Evolutionary conservation across 2,797 vertebrate species (phyloP).

Genomic region (Neoniphon sammara): DNA sequence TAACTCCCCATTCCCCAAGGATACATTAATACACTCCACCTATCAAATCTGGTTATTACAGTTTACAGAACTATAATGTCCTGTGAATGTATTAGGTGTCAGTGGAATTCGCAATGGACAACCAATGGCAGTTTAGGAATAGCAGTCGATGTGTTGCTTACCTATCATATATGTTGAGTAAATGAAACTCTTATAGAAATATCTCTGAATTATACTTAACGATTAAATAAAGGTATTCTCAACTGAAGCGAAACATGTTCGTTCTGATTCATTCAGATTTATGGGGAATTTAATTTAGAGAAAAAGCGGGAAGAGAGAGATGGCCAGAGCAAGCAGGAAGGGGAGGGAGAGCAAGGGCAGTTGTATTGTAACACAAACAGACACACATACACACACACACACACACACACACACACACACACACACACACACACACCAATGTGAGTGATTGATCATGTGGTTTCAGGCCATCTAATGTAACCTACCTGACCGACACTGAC

Average conservation of each 20-base stretch:
- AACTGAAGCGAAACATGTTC: background rate
- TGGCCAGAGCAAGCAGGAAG: background rate
- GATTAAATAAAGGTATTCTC: constrained; percentile 14
- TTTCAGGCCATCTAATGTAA: constrained; percentile 50
- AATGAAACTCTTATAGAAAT: constrained; percentile 58
- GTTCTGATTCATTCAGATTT: background rate
- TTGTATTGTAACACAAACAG: constrained; percentile 39
- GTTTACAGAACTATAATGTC: constrained; percentile 46
- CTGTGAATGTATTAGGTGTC: constrained; percentile 44
- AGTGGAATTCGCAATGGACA: constrained; percentile 40
- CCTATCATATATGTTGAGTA: constrained; percentile 18
- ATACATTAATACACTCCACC: constrained; percentile 46
- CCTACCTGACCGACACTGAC: constrained; percentile 63
- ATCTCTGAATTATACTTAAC: constrained; percentile 30
- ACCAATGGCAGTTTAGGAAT: constrained; percentile 29
- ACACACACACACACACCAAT: constrained; percentile 29
- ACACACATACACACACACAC: constrained; percentile 24
- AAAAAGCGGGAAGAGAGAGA: background rate
- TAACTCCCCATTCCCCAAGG: constrained; percentile 26
- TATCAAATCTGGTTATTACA: constrained; percentile 40
- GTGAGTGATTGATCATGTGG: constrained; percentile 66
- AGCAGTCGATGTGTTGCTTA: constrained; percentile 33
- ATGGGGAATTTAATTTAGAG: background rate
- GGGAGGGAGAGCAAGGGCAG: background rate
- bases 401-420: constrained; percentile 33